These are phyloP conservation scores for Plebejus anna DNA, from an alignment of 2,888 invertebrate species.

Conservation along the genomic window DNA sequence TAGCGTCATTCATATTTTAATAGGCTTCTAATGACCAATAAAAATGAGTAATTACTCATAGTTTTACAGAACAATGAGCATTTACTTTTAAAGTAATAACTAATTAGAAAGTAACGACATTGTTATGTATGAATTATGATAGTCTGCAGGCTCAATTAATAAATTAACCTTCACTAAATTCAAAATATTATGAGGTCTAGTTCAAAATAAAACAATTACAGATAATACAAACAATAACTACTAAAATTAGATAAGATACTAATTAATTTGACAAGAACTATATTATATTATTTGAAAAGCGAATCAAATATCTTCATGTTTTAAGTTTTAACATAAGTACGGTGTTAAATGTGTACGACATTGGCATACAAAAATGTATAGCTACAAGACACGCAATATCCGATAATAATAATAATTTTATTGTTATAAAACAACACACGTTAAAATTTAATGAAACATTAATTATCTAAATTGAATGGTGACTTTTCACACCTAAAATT, in stretches of 20 bases:
- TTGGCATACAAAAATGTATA: conserved; percentile 3
- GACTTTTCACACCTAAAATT: background rate
- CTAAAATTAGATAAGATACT: background rate
- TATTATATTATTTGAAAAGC: background rate
- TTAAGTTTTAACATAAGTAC: background rate
- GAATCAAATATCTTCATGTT: background rate
- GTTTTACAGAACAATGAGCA: conserved; percentile 7
- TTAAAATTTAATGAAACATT: background rate
- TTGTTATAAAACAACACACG: background rate
- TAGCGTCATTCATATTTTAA: background rate
- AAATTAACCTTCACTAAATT: background rate
- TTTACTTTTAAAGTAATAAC: conserved; percentile 4
- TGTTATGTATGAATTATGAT: background rate
- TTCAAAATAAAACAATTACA: background rate
- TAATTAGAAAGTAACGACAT: conserved; percentile 5
- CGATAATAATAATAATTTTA: background rate
- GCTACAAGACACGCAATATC: background rate
- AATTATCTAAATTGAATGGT: background rate
- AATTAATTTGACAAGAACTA: background rate
- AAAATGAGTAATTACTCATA: background rate
- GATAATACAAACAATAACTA: background rate
- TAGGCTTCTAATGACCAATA: background rate
- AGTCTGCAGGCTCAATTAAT: background rate
- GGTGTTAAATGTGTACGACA: background rate
- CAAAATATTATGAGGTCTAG: background rate